Evolutionary conservation across 2,888 invertebrate species (phyloP), one percentile per base, ranked within the genome.

Genomic region (Microchrysa polita): DNA sequence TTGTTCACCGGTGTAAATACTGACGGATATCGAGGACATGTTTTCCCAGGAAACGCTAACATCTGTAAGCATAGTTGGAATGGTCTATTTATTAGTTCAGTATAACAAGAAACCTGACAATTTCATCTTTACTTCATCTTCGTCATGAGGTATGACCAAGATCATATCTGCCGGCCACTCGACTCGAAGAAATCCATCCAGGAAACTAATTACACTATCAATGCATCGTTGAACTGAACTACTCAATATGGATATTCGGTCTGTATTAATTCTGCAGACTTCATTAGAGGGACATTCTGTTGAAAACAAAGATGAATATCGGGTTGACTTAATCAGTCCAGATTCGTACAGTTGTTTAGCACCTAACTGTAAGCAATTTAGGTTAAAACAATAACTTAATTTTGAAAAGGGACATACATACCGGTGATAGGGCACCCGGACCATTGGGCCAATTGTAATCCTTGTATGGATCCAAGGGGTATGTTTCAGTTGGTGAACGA

Each of bases 51-150:
- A 5, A 18, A 18, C 0, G 20, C 61, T 34, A 63, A 18, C 42
- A 63, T 40, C 61, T 63, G 61, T 0, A n/a, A 55, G 7, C 16
- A 48, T n/a, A 48, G 48, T n/a, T n/a, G n/a, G n/a, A n/a, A n/a
- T n/a, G n/a, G n/a, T n/a, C n/a, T n/a, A n/a, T n/a, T n/a, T n/a
- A n/a, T 42, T 42, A 42, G 42, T 42, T 12, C 7, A 42, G 42
- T 42, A 42, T 9, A 12, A 7, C 12, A 42, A 42, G 12, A 53
- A 7, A 14, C 34, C 61, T n/a, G 12, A n/a, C 5, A 34, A 27
- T n/a, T 5, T n/a, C n/a, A n/a, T n/a, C n/a, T n/a, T n/a, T 40
- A 63, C 61, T 4, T 63, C 18, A 63, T 63, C 61, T 63, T 63
- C 42, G 16, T 34, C 18, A 5, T 0, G 16, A 4, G 61, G 61